Evolutionary conservation across 2,113 vertebrate genomes (phyloP), one percentile per base, ranked within the genome.

Genomic region (Zosterops borbonicus): DNA sequence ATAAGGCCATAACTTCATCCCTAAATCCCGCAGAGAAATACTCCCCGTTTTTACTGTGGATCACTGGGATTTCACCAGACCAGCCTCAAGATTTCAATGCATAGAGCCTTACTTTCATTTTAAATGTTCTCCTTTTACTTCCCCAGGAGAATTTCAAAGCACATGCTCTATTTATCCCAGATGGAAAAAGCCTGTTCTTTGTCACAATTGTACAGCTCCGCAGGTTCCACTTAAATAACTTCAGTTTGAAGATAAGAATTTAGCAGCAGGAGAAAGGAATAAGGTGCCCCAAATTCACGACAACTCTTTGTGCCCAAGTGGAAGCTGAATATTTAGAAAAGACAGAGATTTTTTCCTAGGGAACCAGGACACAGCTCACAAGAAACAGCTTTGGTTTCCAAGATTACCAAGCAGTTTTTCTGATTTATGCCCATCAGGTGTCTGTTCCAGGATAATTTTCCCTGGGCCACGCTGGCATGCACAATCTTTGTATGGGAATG

Each of bases 181-280:
- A 78, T 55, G 83, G 86, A 89, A 94, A 94, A 95, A 93, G 41
- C 56, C 56, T 94, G 85, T n/a, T 83, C 75, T 89, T 92, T 68
- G 70, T 83, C 89, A 78, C 75, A 89, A 82, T 41, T 1, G 21
- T 16, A 73, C 53, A 65, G 46, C 55, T 75, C 76, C 15, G 6
- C 29, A 41, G 64, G 71, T 87, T 42, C 41, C 75, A 87, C 56
- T 73, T 37, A 58, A 83, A 65, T 58, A 83, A 75, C 56, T 78
- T 59, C 1, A 5, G 52, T 42, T 44, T 41, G 82, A 88, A 92
- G 64, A 22, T 41, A 60, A 78, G 64, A 90, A 78, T 83, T 83
- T 14, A 81, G 69, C 71, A 83, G 67, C 49, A 46, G 67, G 27
- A 85, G 44, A 77, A 70, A 23, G 47, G 69, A 93, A 70, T 47